phyloP scores from a whole-genome alignment of 2,113 vertebrate species.

The Neolamprologus longior region DNA sequence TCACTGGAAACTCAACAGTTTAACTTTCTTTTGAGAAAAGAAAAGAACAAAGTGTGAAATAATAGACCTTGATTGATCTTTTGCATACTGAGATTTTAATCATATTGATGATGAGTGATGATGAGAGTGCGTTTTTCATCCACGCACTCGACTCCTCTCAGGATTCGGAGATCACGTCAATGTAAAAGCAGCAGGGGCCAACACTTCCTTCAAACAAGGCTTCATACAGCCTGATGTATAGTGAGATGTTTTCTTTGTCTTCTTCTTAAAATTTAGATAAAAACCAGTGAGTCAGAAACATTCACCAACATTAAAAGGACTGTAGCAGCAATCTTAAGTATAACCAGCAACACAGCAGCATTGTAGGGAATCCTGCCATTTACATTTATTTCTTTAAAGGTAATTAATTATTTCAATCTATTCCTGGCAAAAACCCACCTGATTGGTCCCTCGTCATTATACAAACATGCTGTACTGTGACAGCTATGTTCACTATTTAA shows the following conservation, averaged over 20 bases:
- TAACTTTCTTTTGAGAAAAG: background rate
- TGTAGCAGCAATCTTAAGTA: background rate
- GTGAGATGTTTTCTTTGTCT: conserved; percentile 35
- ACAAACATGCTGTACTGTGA: background rate
- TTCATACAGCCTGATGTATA: conserved; percentile 68
- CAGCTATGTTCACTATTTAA: background rate
- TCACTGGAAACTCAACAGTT: background rate
- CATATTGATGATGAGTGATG: background rate
- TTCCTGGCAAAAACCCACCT: background rate
- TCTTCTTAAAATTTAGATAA: rapidly evolving
- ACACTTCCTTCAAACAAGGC: conserved; percentile 47
- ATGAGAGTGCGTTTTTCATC: background rate
- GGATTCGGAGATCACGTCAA: background rate
- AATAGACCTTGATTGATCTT: background rate
- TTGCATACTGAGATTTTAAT: background rate
- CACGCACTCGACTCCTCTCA: background rate
- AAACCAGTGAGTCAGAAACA: background rate
- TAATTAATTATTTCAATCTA: background rate
- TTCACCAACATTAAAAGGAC: background rate
- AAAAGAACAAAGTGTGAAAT: background rate
- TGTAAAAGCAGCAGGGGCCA: conserved; percentile 2
- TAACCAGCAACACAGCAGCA: background rate
- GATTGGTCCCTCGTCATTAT: background rate
- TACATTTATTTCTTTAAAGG: background rate
- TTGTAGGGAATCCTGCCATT: background rate